Evolutionary conservation across 2,797 vertebrate genomes (phyloP), one percentile per base, ranked within the genome.

Genomic region (Chaetodon trifasciatus): DNA sequence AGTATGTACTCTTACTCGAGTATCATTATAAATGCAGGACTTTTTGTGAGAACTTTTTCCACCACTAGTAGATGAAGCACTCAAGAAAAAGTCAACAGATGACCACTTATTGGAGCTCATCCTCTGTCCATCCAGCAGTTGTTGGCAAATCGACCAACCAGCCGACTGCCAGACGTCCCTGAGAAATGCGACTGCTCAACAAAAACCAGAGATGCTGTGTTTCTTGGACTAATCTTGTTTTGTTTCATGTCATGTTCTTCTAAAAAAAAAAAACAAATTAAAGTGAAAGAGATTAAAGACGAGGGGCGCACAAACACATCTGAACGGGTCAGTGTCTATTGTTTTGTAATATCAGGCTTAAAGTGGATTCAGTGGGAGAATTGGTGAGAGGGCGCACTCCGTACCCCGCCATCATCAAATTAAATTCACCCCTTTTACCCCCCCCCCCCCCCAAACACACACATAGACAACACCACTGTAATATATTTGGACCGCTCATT

Each of bases 371-470:
- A 65, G 58, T 7, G 85, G 82, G 74, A 71, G 75, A 85, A 74
- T 87, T 81, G 69, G 80, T 19, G 77, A 76, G 76, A 68, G 72
- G 68, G 70, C 0, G 47, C 16, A 19, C 60, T 40, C 28, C 40
- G 57, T 55, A 84, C 76, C 75, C 76, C 81, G 60, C 83, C 78
- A 91, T 92, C 92, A 93, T 83, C 88, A 94, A 92, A 93, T 93
- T 92, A 94, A 94, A 90, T 81, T 76, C 78, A 75, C 47, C 82
- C 79, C 57, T 12, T 65, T 69, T 3, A 39, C 60, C 42, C 42
- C 42, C 66, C 82, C 68, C 44, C 65, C 69, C 63, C 35, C 23
- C 60, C 67, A 74, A 37, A 67, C 44, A 37, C 57, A 78, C 65
- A 71, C 47, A 76, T 44, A 63, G 19, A 70, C 67, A 79, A 72